Conservation (phyloP, 2,113 vertebrate genomes). For the Andinoacara biseriatus region DNA sequence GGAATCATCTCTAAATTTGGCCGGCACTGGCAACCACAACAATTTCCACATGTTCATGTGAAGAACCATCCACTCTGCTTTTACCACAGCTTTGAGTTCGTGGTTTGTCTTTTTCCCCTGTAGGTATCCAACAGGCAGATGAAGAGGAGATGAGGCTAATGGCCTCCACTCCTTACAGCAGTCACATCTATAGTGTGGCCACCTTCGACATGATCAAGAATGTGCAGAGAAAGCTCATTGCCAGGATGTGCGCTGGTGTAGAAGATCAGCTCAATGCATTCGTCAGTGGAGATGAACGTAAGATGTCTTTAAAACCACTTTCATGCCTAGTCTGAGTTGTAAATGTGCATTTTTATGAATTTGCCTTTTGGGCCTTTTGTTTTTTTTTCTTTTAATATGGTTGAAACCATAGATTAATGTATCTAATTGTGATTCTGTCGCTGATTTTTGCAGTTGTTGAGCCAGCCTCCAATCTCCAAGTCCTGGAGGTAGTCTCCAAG, state of each 20-base stretch:
- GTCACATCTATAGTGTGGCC: constrained; percentile 86
- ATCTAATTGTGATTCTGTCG: background rate
- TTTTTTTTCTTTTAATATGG: background rate
- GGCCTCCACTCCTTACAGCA: constrained; percentile 87
- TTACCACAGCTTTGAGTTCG: background rate
- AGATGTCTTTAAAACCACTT: constrained; percentile 29
- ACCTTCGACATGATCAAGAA: constrained; percentile 86
- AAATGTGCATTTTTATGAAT: background rate
- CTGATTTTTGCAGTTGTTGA: constrained; percentile 84
- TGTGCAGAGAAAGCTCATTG: constrained; percentile 87
- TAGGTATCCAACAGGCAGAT: constrained; percentile 92
- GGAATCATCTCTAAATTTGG: constrained; percentile 9
- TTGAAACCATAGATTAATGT: background rate
- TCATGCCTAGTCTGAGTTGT: background rate
- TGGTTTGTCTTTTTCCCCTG: background rate
- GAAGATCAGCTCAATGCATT: constrained; percentile 89
- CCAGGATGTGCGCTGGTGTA: constrained; percentile 88
- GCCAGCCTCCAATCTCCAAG: constrained; percentile 87
- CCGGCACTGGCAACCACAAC: constrained; percentile 11
- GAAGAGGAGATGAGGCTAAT: constrained; percentile 88
- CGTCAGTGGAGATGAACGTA: constrained; percentile 93
- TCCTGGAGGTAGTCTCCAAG: constrained; percentile 88
- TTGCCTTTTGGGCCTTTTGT: background rate
- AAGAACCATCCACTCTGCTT: constrained; percentile 10
- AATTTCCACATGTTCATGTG: constrained; percentile 1